Conservation (phyloP, 2,797 vertebrate genomes). For the Pteropus rufus region DNA sequence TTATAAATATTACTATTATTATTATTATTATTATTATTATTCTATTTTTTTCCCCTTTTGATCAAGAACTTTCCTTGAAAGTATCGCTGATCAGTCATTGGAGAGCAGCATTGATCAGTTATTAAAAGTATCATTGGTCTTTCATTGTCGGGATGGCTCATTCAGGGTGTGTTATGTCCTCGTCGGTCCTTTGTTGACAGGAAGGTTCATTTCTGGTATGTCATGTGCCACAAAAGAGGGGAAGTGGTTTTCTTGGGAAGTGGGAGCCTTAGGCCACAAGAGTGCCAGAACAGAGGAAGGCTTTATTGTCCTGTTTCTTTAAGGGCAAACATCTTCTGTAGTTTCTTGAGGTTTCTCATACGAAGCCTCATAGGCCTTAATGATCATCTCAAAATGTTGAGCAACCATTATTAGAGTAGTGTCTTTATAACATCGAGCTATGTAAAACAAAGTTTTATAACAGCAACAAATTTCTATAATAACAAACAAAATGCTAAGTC, state of each 20-base stretch:
- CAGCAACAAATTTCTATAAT: background rate
- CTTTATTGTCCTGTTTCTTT: background rate
- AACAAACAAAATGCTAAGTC: background rate
- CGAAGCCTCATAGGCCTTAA: background rate
- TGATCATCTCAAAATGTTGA: background rate
- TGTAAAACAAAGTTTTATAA: no score
- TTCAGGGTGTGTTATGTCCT: background rate
- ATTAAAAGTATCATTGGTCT: background rate
- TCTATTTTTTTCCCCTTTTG: no score
- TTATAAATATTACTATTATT: no score
- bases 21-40: no score
- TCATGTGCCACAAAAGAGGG: background rate
- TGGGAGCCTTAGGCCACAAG: background rate
- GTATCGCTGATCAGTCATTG: no score
- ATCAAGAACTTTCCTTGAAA: no score
- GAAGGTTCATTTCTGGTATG: background rate
- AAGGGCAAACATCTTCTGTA: background rate
- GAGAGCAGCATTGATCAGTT: no score
- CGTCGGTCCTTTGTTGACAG: background rate
- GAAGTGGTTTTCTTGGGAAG: background rate
- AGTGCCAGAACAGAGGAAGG: background rate
- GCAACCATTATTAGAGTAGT: background rate
- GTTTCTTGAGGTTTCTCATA: background rate
- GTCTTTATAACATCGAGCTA: background rate
- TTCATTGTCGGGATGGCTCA: background rate